Percentiles rank a stretch among this genome's conserved stretches.
phyloP scores from a whole-genome alignment of 1,140 invertebrate species.

The Monochamus saltuarius region DNA sequence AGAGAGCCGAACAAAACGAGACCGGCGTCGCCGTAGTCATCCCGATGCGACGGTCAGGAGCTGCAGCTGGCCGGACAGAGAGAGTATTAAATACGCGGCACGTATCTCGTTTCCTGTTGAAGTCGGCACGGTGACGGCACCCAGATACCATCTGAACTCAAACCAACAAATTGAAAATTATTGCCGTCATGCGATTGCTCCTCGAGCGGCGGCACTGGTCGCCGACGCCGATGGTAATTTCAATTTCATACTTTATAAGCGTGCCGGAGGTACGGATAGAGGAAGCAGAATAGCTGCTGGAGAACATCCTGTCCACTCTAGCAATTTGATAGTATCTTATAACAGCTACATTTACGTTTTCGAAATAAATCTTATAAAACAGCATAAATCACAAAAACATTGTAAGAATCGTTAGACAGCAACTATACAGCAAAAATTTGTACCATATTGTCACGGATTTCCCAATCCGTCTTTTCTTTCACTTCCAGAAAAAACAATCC shows the following conservation, averaged over 20 bases:
- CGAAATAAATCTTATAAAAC: too few relatives aligned
- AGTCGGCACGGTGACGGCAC: slow-evolving; percentile 14
- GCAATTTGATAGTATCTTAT: too few relatives aligned
- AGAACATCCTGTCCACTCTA: neutral
- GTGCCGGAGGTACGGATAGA: neutral
- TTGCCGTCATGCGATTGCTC: slow-evolving; percentile 17
- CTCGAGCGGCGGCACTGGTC: neutral
- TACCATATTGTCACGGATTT: too few relatives aligned
- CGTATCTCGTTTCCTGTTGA: slow-evolving; percentile 36
- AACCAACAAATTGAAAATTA: slow-evolving; percentile 28
- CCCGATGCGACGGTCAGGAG: neutral
- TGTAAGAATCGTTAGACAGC: too few relatives aligned
- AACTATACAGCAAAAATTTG: too few relatives aligned
- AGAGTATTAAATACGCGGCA: slow-evolving; percentile 29
- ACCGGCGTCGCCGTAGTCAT: too few relatives aligned
- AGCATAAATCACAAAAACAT: too few relatives aligned
- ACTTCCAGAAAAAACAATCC: too few relatives aligned
- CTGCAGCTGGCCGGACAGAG: neutral
- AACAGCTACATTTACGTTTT: too few relatives aligned
- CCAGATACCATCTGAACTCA: slow-evolving; percentile 22
- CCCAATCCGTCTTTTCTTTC: too few relatives aligned
- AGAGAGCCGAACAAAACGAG: too few relatives aligned
- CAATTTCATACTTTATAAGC: neutral
- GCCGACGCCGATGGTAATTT: neutral
- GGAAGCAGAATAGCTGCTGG: neutral